Base-by-base conservation (phyloP, 1,140 invertebrate genomes). In the Drosophila obscura region DNA sequence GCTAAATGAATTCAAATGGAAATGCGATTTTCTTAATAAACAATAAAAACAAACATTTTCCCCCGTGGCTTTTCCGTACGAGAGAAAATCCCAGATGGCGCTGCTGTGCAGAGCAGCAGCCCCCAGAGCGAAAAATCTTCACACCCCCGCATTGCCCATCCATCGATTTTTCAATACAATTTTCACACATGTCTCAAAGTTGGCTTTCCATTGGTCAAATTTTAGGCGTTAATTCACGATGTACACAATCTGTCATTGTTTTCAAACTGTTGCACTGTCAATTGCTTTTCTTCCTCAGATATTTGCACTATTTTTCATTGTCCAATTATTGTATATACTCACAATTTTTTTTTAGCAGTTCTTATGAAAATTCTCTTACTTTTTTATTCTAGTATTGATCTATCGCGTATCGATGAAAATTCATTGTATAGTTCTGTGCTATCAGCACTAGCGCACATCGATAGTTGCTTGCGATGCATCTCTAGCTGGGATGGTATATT, bases 281-380 rank as follows among this genome's bases (percentile, higher is more conserved):
- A 4, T n/a, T 35, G 41, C 1, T 50, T 41, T 22, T 39, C 48
- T 51, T 77, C 66, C 31, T 46, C 2, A 19, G 11, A 31, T 45
- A 73, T 57, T 31, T 56, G 35, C 50, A 49, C 19, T 43, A 55
- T 45, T 63, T 80, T 67, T 62, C 8, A 39, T 44, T 39, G 43
- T 49, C 52, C 61, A 73, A 75, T 75, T 81, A 71, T 67, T 45
- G 72, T 66, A 74, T 81, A 66, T 87, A 79, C 81, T 85, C 81
- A 87, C 82, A 81, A 11, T 85, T 85, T 84, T 62, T 62, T 87
- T 85, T 77, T 61, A 80, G 73, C 69, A 74, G 59, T 82, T 85
- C 77, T 85, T 87, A 85, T 85, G 81, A 84, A 84, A 84, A 84
- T 66, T 81, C 81, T 85, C 65, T 53, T 28, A 28, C 26, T 19